Base-by-base conservation (phyloP, 2,113 vertebrate species). In the Puffinus mauretanicus region DNA sequence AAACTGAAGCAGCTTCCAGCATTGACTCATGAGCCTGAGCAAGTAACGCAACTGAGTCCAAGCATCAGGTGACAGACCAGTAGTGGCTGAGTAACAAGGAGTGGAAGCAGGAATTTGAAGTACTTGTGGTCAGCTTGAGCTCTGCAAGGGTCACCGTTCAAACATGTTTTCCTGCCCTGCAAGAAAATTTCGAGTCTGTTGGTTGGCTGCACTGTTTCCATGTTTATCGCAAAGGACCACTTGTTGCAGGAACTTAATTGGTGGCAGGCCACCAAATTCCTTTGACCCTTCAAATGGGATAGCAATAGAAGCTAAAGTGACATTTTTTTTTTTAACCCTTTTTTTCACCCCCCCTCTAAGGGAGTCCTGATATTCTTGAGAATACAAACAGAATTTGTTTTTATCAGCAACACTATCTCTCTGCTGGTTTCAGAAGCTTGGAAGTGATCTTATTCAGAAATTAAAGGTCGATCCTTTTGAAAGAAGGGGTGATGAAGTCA, bases 21-120 rank as follows among this genome's bases (percentile, higher is more conserved):
- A 3, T 8, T 69, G 40, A 18, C 65, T 85, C 69, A 42, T 82
- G 61, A 78, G 21, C 36, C 58, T 4, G 4, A 62, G 36, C 46
- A 29, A 0, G 0, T 57, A 58, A 8, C 0, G 3, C n/a, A 75
- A 2, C 24, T 0, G 2, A 36, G 54, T 54, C 34, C 17, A 27
- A 47, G 46, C 26, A 34, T 65, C 66, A 52, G 52, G 62, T 72
- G 78, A 42, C 17, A 47, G 52, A 49, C 7, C n/a, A 34, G 24
- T 19, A 36, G 38, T 70, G 46, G 18, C 72, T 81, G 80, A 86
- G 49, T 72, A 86, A 44, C 8, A n/a, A 55, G 32, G 42, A 80
- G 18, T 38, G 40, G 57, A 85, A 82, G 38, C 57, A 85, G 38
- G n/a, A 88, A 79, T 88, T 30, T 81, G 36, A 62, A 58, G 27